These are phyloP conservation scores for Potamarius usumacintae DNA, from an alignment of 2,113 vertebrate genomes.

Conservation along the genomic window DNA sequence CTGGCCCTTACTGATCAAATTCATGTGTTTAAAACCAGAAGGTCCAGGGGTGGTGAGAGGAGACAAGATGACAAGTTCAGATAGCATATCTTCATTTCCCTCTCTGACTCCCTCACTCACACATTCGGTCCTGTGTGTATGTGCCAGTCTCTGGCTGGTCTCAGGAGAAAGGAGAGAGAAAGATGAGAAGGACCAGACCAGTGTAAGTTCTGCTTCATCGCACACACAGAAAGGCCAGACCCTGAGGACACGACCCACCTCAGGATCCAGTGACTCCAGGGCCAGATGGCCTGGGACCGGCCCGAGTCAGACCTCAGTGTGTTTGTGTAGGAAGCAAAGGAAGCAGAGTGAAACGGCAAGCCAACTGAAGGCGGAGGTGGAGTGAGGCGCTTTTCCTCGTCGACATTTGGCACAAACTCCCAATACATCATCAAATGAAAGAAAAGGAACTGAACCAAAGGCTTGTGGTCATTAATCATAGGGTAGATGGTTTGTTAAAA, in stretches of 20 bases:
- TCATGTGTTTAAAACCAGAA: constrained; percentile 16
- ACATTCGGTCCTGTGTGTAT: background rate
- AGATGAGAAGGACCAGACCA: constrained; percentile 39
- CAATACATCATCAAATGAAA: constrained; percentile 39
- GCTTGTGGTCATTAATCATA: constrained; percentile 42
- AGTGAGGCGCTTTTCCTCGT: constrained; percentile 11
- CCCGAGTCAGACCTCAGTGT: constrained; percentile 11
- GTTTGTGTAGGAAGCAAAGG: constrained; percentile 12
- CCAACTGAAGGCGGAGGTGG: constrained; percentile 21
- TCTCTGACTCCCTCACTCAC: background rate
- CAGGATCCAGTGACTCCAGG: constrained; percentile 42
- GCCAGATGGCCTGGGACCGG: constrained; percentile 49
- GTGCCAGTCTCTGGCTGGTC: constrained; percentile 27
- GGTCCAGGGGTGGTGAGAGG: constrained; percentile 21
- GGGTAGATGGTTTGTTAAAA: constrained; percentile 32
- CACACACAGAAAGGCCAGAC: constrained; percentile 43
- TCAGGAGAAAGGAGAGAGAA: constrained; percentile 40
- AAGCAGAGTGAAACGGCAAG: constrained; percentile 31
- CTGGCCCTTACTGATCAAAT: background rate
- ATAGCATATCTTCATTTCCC: constrained; percentile 47
- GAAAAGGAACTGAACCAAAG: constrained; percentile 38
- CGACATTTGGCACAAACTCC: constrained; percentile 38
- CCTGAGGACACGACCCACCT: constrained; percentile 46
- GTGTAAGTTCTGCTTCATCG: constrained; percentile 28
- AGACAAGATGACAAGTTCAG: constrained; percentile 57